Evolutionary conservation across 1,140 invertebrate genomes (phyloP).

Genomic region (Danaus plexippus): DNA sequence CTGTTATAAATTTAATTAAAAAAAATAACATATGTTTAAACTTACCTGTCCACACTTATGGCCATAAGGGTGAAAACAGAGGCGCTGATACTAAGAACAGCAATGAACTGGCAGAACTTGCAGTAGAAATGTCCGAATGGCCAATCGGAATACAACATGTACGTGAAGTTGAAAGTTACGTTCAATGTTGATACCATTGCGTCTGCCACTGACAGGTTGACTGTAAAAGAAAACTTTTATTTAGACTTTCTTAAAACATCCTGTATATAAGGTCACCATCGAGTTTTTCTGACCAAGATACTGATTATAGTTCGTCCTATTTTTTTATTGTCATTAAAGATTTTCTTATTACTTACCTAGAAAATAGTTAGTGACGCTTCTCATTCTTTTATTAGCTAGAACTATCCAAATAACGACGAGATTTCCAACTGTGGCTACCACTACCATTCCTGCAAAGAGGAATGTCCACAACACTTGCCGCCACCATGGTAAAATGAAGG

Average conservation of each 20-base stretch:
- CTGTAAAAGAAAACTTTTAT: constrained; percentile 61
- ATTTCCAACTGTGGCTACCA: constrained; percentile 93
- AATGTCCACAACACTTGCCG: constrained; percentile 88
- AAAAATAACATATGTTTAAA: constrained; percentile 17
- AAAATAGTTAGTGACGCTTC: constrained; percentile 97
- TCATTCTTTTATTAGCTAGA: constrained; percentile 91
- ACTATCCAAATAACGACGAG: constrained; percentile 97
- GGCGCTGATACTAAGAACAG: constrained; percentile 90
- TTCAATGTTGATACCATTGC: constrained; percentile 95
- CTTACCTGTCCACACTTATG: constrained; percentile 96
- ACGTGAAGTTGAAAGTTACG: constrained; percentile 94
- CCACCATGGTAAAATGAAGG: constrained; percentile 88
- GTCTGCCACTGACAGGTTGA: constrained; percentile 95
- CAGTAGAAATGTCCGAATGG: constrained; percentile 94
- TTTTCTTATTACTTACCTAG: constrained; percentile 72
- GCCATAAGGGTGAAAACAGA: constrained; percentile 97
- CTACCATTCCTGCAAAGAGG: constrained; percentile 89
- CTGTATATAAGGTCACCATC: too few species aligned
- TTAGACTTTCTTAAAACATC: constrained; percentile 6
- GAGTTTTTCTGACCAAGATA: too few species aligned
- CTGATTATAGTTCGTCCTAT: too few species aligned
- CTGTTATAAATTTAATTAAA: too few species aligned
- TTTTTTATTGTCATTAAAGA: too few species aligned
- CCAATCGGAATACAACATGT: constrained; percentile 94
- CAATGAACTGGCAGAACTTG: constrained; percentile 94